Evolutionary conservation across 2,888 invertebrate species (phyloP).

Genomic region (Microctonus brassicae): DNA sequence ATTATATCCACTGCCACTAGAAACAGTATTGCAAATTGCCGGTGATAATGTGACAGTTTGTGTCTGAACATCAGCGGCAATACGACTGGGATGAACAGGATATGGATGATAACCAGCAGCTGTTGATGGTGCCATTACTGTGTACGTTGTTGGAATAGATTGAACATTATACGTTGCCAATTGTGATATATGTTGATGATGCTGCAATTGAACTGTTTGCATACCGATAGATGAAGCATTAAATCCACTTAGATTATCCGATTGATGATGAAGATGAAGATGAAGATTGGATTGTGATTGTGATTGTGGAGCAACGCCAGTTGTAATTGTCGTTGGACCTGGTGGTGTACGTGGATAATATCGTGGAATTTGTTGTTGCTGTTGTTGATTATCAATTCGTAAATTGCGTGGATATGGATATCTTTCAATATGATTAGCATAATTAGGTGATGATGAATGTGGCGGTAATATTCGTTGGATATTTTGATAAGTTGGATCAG

Average conservation of each 20-base stretch:
- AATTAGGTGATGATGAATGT: constrained; percentile 59
- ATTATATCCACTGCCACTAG: constrained; percentile 15
- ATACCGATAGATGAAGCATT: constrained; percentile 49
- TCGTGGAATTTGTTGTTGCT: constrained; percentile 46
- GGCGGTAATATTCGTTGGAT: constrained; percentile 63
- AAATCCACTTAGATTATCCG: constrained; percentile 51
- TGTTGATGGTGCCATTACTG: constrained; percentile 51
- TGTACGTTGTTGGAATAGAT: constrained; percentile 49
- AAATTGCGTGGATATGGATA: constrained; percentile 63
- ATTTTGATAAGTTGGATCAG: constrained; percentile 67
- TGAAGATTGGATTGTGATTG: constrained; percentile 58
- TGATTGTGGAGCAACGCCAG: constrained; percentile 36
- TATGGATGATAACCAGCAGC: constrained; percentile 41
- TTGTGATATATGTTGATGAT: constrained; percentile 55
- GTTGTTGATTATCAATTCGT: constrained; percentile 47
- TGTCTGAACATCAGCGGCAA: constrained; percentile 56
- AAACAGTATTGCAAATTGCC: constrained; percentile 19
- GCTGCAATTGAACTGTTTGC: constrained; percentile 56
- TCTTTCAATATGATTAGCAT: constrained; percentile 64
- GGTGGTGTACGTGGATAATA: constrained; percentile 57
- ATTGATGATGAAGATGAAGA: constrained; percentile 64
- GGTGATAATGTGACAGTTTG: constrained; percentile 55
- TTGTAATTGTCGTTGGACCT: constrained; percentile 14
- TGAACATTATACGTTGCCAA: constrained; percentile 51
- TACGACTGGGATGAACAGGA: constrained; percentile 42